These are phyloP conservation scores for Stramonita haemastoma DNA, from an alignment of 2,888 invertebrate genomes.

Conservation along the genomic window DNA sequence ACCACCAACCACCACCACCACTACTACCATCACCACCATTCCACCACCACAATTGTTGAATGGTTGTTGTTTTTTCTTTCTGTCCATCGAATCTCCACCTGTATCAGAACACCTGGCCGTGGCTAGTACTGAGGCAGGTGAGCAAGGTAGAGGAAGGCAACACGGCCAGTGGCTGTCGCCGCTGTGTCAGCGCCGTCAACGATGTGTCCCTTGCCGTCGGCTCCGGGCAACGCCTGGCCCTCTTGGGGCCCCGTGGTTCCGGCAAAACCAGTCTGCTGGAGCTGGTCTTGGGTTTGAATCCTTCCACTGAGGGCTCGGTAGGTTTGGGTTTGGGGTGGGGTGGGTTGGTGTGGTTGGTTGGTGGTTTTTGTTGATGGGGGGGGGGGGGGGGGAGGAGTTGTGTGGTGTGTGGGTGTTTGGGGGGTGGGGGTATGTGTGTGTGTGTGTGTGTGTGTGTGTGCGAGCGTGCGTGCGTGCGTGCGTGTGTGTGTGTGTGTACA, in stretches of 20 bases:
- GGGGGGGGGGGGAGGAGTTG: not conserved
- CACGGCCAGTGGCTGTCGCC: not conserved
- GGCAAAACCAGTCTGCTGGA: constrained; percentile 27
- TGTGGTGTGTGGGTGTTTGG: not conserved
- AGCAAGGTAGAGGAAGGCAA: constrained; percentile 8
- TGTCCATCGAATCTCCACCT: not conserved
- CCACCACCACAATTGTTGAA: too few species aligned
- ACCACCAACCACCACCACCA: too few species aligned
- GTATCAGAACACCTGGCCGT: constrained; percentile 10
- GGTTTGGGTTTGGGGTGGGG: not conserved
- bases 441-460: not conserved
- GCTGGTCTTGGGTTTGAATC: not conserved
- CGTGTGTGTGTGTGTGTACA: not conserved
- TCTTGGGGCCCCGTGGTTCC: constrained; percentile 32
- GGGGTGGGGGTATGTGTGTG: not conserved
- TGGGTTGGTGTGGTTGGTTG: too few species aligned
- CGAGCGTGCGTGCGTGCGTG: not conserved
- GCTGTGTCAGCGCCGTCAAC: not conserved
- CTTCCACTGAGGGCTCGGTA: constrained; percentile 17
- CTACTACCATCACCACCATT: too few species aligned
- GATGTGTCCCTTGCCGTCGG: not conserved
- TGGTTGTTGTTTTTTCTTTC: too few species aligned
- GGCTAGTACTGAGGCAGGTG: constrained; percentile 18
- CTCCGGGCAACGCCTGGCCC: constrained; percentile 9
- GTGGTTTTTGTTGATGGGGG: too few species aligned